These are phyloP conservation scores for Agrotis segetum DNA, from an alignment of 2,888 invertebrate species.

Conservation along the genomic window DNA sequence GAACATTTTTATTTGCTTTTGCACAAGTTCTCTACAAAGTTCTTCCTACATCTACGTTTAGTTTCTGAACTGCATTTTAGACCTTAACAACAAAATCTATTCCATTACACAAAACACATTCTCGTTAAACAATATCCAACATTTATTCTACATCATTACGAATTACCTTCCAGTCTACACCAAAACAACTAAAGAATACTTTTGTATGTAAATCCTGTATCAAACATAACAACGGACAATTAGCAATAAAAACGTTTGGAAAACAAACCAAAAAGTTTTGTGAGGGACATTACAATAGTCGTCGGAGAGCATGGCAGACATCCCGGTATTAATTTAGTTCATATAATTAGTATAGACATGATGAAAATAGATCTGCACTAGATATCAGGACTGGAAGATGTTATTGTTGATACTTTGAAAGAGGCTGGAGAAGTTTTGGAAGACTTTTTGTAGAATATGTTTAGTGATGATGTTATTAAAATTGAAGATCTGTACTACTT, in stretches of 20 bases:
- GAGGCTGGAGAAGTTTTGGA: neutral
- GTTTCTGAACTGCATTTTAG: neutral
- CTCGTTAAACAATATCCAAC: conserved; percentile 38
- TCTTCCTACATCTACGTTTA: neutral
- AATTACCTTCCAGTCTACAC: conserved; percentile 49
- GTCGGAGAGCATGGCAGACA: conserved; percentile 50
- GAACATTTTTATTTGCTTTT: neutral
- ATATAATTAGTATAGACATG: conserved; percentile 68
- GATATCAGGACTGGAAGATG: conserved; percentile 36
- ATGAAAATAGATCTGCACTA: conserved; percentile 60
- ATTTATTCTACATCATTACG: conserved; percentile 56
- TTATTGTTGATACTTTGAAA: conserved; percentile 26
- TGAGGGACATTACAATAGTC: conserved; percentile 70
- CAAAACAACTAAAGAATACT: conserved; percentile 60
- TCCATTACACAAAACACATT: conserved; percentile 1
- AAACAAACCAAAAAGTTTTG: conserved; percentile 55
- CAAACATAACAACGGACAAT: conserved; percentile 67
- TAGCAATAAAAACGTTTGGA: conserved; percentile 65
- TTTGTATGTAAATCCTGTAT: conserved; percentile 67
- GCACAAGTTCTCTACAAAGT: neutral
- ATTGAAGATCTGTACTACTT: too few species aligned
- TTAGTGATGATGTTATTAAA: neutral
- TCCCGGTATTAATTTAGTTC: conserved; percentile 69
- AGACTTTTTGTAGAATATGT: conserved; percentile 7
- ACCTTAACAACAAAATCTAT: neutral